Percentiles rank a stretch among this genome's conserved stretches.
Evolutionary conservation across 2,113 vertebrate species (phyloP).

Genomic region (Perca fluviatilis): DNA sequence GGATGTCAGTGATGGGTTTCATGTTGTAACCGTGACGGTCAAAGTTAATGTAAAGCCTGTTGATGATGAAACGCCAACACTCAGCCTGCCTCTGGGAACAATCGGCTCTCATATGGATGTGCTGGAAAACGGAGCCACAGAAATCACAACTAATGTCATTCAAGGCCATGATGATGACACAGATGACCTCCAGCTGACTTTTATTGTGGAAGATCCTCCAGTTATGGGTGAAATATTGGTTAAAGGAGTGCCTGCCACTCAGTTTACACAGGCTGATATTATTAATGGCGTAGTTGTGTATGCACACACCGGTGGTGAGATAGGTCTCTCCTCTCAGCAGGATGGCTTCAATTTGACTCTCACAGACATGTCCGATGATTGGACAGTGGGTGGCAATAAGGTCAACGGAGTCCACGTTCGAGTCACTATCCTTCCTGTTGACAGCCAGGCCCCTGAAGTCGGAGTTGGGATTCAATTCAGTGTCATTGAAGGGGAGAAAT

Average conservation of each 20-base stretch:
- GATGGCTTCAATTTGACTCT: conserved; percentile 94
- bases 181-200: conserved; percentile 92
- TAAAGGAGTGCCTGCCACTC: conserved; percentile 85
- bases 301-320: conserved; percentile 91
- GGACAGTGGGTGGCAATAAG: conserved; percentile 87
- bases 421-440: conserved; percentile 93
- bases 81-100: conserved; percentile 86
- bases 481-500: conserved; percentile 90
- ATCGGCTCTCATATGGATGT: conserved; percentile 93
- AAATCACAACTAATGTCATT: conserved; percentile 91
- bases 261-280: conserved; percentile 92
- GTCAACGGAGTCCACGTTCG: conserved; percentile 89
- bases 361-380: conserved; percentile 91
- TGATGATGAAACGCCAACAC: conserved; percentile 86
- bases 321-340: conserved; percentile 86
- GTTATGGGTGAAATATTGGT: conserved; percentile 89
- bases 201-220: conserved; percentile 90
- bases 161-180: conserved; percentile 89
- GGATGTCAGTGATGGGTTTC: conserved; percentile 93
- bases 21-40: conserved; percentile 90
- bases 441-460: conserved; percentile 91
- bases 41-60: conserved; percentile 87
- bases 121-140: conserved; percentile 91
- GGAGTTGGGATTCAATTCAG: conserved; percentile 86
- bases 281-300: conserved; percentile 92